A percentile compares a stretch with the other conserved stretches of the same genome.
phyloP scores from a whole-genome alignment of 1,140 invertebrate species.

The Cyphomyrmex costatus region DNA sequence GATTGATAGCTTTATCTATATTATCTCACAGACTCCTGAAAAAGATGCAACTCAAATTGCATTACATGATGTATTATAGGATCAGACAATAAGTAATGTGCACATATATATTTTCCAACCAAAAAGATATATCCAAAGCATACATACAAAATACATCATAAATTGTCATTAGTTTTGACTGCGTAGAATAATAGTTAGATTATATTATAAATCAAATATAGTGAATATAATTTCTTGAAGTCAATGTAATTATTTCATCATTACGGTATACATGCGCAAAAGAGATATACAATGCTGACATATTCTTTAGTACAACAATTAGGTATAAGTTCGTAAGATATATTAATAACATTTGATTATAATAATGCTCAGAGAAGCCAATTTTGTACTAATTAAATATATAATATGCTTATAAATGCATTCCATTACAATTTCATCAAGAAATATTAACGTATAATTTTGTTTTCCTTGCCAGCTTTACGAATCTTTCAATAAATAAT shows the following conservation, averaged over 20 bases:
- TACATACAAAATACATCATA: slow-evolving; percentile 56
- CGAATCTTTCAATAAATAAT: slow-evolving; percentile 29
- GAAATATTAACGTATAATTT: slow-evolving; percentile 43
- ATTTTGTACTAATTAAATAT: slow-evolving; percentile 59
- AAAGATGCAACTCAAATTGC: slow-evolving; percentile 7
- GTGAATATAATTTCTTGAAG: slow-evolving; percentile 40
- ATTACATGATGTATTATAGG: not conserved
- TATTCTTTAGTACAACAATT: slow-evolving; percentile 49
- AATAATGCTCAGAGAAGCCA: slow-evolving; percentile 53
- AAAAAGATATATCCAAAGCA: slow-evolving; percentile 52
- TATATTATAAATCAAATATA: slow-evolving; percentile 43
- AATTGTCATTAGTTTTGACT: slow-evolving; percentile 28
- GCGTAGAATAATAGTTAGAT: slow-evolving; percentile 49
- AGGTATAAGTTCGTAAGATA: slow-evolving; percentile 39
- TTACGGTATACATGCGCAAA: slow-evolving; percentile 54
- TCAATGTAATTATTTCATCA: slow-evolving; percentile 62
- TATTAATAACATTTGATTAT: slow-evolving; percentile 40
- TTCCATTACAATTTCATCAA: slow-evolving; percentile 12
- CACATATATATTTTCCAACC: slow-evolving; percentile 65
- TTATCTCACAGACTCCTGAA: not conserved
- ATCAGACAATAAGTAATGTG: slow-evolving; percentile 57
- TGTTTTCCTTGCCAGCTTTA: slow-evolving; percentile 12
- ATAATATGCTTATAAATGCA: slow-evolving; percentile 41
- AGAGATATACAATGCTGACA: slow-evolving; percentile 31
- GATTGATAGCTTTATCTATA: not conserved